Evolutionary conservation across 2,888 invertebrate genomes (phyloP), one percentile per base, ranked within the genome.

Genomic region (Hedya salicella): DNA sequence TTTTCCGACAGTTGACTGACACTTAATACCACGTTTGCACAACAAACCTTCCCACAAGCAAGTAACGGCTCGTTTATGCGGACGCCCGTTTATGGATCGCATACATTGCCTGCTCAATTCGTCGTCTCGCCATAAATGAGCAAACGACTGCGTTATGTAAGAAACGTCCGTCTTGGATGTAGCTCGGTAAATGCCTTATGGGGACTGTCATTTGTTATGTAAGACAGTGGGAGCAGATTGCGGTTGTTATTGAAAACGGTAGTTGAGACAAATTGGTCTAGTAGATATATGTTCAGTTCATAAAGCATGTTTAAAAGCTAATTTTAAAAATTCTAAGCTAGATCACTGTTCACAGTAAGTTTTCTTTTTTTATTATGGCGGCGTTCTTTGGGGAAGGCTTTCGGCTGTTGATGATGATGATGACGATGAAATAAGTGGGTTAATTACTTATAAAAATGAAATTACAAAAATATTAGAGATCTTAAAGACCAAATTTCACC

Each of bases 31-130:
- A 16, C 40, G 5, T 53, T 65, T 65, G 53, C 44, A 54, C 42
- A 69, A 68, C 46, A 57, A 30, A 68, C 13, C 69, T 69, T 69
- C 65, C 54, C 65, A 69, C 63, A 52, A 56, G n/a, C 49, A 17
- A 6, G 25, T 66, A 66, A 60, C 65, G 48, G 61, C 19, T 39
- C 16, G 56, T 30, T 49, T 59, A 59, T 59, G 40, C 53, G 39
- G 49, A 62, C 36, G 14, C 44, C 70, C 71, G 54, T 72, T 67
- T 61, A 71, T 63, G 71, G 70, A 40, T 30, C 54, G 42, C 19
- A 59, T 67, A 56, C 69, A 72, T 65, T 61, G 72, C 69, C 68
- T 68, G 56, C 56, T 70, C 70, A 60, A 69, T 71, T 67, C 67
- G 67, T 66, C 67, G 52, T 70, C 64, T 71, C 59, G 48, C 67